A percentile compares a stretch with the other conserved stretches of the same genome.
These are phyloP conservation scores for Zootermopsis nevadensis DNA, from an alignment of 2,888 invertebrate genomes.

Conservation along the genomic window DNA sequence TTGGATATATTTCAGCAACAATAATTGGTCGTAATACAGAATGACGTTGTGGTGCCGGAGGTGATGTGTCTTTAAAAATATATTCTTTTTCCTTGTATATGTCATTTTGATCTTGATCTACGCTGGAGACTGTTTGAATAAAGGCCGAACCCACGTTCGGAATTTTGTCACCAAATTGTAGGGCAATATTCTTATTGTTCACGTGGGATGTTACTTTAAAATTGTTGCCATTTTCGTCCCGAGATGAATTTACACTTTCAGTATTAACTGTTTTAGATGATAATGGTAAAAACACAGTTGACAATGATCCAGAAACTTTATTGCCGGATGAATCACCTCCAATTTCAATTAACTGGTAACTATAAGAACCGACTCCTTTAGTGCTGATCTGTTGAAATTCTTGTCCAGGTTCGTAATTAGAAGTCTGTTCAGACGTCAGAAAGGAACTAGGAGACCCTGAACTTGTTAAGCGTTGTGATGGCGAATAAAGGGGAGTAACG, in stretches of 20 bases:
- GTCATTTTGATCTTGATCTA: slow-evolving; percentile 15
- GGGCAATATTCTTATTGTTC: slow-evolving; percentile 53
- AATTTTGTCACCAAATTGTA: slow-evolving; percentile 40
- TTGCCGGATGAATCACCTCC: neutral
- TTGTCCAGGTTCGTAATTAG: neutral
- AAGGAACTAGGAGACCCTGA: neutral
- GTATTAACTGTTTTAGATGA: neutral
- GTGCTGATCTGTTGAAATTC: neutral
- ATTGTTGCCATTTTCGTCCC: neutral
- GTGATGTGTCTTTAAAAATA: slow-evolving; percentile 2
- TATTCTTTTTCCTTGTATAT: slow-evolving; percentile 33
- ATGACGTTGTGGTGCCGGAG: slow-evolving; percentile 18
- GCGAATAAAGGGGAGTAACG: neutral
- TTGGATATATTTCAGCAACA: slow-evolving; percentile 47
- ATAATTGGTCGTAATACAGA: slow-evolving; percentile 52
- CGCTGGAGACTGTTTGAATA: neutral
- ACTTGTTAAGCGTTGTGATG: neutral
- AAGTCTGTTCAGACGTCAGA: neutral
- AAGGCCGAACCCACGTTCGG: neutral
- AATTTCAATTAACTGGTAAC: slow-evolving; percentile 31
- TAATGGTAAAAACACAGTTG: neutral
- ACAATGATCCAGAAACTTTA: neutral
- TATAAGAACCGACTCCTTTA: neutral
- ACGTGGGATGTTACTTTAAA: slow-evolving; percentile 54
- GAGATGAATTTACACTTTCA: slow-evolving; percentile 9